phyloP scores from a whole-genome alignment of 2,888 invertebrate species.

The Troglohyphantes excavatus region DNA sequence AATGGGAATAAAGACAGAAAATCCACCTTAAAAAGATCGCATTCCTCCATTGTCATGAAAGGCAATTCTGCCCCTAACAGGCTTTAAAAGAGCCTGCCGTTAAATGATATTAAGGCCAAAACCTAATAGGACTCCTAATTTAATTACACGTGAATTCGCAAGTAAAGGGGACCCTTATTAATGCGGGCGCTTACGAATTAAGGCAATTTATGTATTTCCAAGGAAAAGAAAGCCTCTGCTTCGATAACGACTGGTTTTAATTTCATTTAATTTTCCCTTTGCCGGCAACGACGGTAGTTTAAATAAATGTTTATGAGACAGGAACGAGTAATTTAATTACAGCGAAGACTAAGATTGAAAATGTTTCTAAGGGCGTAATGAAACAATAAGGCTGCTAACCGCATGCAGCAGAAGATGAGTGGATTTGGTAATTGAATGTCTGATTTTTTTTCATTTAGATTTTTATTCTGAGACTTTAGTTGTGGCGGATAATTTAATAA shows the following conservation, averaged over 20 bases:
- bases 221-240: conserved; percentile 25
- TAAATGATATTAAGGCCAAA: conserved; percentile 60
- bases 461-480: no score
- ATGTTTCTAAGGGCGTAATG: conserved; percentile 2
- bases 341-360: conserved; percentile 24
- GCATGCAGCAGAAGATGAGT: conserved; percentile 5
- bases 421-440: conserved; percentile 13
- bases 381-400: conserved; percentile 51
- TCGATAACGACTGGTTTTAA: conserved; percentile 69
- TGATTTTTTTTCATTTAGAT: no score
- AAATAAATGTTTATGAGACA: conserved; percentile 71
- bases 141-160: conserved; percentile 52
- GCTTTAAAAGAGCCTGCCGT: conserved; percentile 53
- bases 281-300: conserved; percentile 62
- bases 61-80: conserved; percentile 35
- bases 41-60: conserved; percentile 29
- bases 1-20: not conserved
- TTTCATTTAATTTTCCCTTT: conserved; percentile 67
- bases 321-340: conserved; percentile 60
- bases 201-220: conserved; percentile 70
- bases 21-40: conserved; percentile 27
- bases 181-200: conserved; percentile 54
- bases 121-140: conserved; percentile 62
- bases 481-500: no score
- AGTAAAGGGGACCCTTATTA: conserved; percentile 55